Evolutionary conservation across 92 coral and sea anemone genomes (phyloP).

Genomic region (Hydrozoanthus gracilis): DNA sequence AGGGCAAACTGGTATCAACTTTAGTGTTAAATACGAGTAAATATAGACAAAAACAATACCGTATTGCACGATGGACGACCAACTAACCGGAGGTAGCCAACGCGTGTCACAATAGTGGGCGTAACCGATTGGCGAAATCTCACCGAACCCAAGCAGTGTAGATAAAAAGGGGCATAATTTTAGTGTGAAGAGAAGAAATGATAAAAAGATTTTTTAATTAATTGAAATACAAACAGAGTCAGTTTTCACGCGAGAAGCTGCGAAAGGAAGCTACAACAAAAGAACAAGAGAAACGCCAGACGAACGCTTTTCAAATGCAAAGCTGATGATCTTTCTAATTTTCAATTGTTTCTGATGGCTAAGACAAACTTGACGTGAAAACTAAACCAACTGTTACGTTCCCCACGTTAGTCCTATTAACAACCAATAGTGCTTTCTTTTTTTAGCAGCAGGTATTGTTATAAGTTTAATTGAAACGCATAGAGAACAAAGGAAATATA

Average conservation of each 20-base stretch:
- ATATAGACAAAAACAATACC: slow-evolving; percentile 2
- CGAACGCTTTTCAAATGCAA: slow-evolving; percentile 3
- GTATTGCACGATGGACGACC: background rate
- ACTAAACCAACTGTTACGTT: background rate
- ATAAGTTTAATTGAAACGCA: too few relatives aligned
- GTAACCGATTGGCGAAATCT: background rate
- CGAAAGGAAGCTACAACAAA: background rate
- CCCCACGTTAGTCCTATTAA: background rate
- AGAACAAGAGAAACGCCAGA: background rate
- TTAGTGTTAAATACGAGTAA: slow-evolving; percentile 6
- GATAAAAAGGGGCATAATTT: slow-evolving; percentile 2
- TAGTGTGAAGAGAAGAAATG: background rate
- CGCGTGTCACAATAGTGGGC: background rate
- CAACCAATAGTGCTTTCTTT: background rate
- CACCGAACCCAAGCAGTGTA: background rate
- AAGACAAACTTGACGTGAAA: too few relatives aligned
- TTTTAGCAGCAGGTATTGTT: background rate
- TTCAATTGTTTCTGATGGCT: too few relatives aligned
- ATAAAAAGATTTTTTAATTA: slow-evolving; percentile 6
- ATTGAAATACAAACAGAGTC: slow-evolving; percentile 15
- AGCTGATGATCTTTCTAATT: background rate
- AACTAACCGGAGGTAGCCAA: background rate
- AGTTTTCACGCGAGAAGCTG: slow-evolving; percentile 3
- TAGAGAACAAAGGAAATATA: too few relatives aligned
- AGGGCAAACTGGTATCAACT: background rate